phyloP scores from a whole-genome alignment of 2,797 vertebrate species.

The Potorous gilbertii region DNA sequence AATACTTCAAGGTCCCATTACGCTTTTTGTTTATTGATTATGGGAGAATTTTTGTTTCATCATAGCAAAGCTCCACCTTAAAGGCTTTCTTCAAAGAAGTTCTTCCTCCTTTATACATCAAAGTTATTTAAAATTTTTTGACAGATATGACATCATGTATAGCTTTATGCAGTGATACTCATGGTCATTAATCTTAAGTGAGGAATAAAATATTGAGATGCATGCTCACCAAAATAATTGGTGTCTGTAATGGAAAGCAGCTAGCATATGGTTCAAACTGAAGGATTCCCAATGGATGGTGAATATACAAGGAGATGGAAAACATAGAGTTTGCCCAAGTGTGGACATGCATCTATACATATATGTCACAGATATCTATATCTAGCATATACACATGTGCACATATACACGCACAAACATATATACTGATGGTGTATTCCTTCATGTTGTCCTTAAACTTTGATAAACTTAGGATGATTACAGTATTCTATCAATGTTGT shows the following conservation, averaged over 20 bases:
- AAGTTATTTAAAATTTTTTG: not conserved
- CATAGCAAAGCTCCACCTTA: not conserved
- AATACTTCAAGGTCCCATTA: not conserved
- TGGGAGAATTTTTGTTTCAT: not conserved
- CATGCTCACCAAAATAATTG: not conserved
- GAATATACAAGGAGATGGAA: not conserved
- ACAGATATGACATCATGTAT: not conserved
- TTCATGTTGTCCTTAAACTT: not conserved
- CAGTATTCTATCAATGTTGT: not conserved
- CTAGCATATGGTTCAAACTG: not conserved
- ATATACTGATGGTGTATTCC: not conserved
- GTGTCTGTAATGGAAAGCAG: not conserved
- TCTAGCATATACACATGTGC: too few species aligned
- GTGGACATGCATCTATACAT: not conserved
- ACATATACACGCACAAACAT: not conserved
- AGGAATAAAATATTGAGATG: not conserved
- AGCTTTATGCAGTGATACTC: not conserved
- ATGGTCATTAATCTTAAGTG: not conserved
- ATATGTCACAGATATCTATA: too few species aligned
- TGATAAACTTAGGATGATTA: not conserved
- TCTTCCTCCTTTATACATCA: not conserved
- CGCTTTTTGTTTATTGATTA: not conserved
- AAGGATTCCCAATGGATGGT: not conserved
- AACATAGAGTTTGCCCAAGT: not conserved
- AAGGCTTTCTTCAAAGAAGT: not conserved